Conservation (phyloP, 2,113 vertebrate species). For the Brachirus orientalis region DNA sequence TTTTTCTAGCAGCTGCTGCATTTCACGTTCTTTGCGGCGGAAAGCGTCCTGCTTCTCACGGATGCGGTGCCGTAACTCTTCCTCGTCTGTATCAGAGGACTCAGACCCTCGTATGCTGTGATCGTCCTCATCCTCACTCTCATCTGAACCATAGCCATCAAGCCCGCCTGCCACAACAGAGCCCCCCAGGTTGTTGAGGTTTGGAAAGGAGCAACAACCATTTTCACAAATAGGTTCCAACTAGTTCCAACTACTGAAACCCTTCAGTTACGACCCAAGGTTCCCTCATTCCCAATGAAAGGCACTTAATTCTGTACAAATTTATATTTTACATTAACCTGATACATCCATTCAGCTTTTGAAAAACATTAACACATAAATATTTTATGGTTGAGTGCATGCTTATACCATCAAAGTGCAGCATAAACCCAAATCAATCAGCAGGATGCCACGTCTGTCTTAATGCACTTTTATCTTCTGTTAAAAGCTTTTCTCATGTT, state of each 20-base stretch:
- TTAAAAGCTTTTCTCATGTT: conserved; percentile 24
- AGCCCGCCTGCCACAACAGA: conserved; percentile 98
- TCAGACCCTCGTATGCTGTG: conserved; percentile 92
- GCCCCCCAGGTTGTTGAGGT: conserved; percentile 77
- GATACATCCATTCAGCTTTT: conserved; percentile 9
- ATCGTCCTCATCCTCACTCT: conserved; percentile 93
- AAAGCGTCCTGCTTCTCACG: conserved; percentile 98
- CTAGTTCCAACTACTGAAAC: conserved; percentile 39
- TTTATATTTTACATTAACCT: conserved; percentile 2
- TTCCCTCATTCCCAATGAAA: conserved; percentile 20
- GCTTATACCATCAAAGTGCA: conserved; percentile 57
- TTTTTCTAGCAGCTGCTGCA: conserved; percentile 90
- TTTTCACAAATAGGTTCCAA: conserved; percentile 52
- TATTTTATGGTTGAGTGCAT: conserved; percentile 55
- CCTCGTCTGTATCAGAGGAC: conserved; percentile 97
- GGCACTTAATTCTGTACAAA: conserved; percentile 22
- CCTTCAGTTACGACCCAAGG: conserved; percentile 30
- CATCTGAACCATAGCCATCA: conserved; percentile 98
- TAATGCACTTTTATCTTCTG: conserved; percentile 4
- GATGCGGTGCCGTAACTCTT: conserved; percentile 95
- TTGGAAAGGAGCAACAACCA: conserved; percentile 21
- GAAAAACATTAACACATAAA: conserved; percentile 1
- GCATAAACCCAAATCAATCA: conserved; percentile 29
- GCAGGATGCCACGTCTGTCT: conserved; percentile 12
- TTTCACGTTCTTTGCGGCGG: conserved; percentile 95